Evolutionary conservation across 2,888 invertebrate genomes (phyloP).

Genomic region (Trilocha varians): DNA sequence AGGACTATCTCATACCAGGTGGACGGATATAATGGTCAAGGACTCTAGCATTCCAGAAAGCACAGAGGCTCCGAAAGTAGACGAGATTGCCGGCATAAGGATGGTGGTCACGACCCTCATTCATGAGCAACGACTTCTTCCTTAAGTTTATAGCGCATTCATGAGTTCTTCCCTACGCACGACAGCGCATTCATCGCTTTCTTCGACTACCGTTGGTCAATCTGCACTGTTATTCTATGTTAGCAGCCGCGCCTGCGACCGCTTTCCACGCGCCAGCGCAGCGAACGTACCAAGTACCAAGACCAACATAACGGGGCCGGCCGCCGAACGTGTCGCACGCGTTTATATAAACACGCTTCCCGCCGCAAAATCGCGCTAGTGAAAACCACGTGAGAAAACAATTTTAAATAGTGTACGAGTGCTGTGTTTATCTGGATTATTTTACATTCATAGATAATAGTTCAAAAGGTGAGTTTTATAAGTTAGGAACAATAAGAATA

Average conservation of each 20-base stretch:
- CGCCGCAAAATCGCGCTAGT: not conserved
- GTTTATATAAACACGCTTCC: slow-evolving; percentile 3
- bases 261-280: slow-evolving; percentile 40
- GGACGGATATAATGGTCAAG: no score
- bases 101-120: no score
- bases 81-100: no score
- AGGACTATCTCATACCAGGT: no score
- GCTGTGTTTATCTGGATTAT: slow-evolving; percentile 4
- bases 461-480: slow-evolving; percentile 1
- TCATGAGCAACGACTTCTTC: no score
- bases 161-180: no score
- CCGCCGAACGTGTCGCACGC: slow-evolving; percentile 33
- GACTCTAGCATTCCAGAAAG: no score
- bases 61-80: no score
- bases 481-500: not conserved
- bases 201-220: not conserved
- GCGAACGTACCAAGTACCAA: slow-evolving; percentile 15
- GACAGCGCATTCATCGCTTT: no score
- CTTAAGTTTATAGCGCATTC: no score
- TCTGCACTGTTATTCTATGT: not conserved
- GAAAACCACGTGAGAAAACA: not conserved
- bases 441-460: not conserved
- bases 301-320: slow-evolving; percentile 58
- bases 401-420: slow-evolving; percentile 1
- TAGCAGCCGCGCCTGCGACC: slow-evolving; percentile 27